Conservation (phyloP, 2,888 invertebrate genomes). For the Amaurobius ferox region DNA sequence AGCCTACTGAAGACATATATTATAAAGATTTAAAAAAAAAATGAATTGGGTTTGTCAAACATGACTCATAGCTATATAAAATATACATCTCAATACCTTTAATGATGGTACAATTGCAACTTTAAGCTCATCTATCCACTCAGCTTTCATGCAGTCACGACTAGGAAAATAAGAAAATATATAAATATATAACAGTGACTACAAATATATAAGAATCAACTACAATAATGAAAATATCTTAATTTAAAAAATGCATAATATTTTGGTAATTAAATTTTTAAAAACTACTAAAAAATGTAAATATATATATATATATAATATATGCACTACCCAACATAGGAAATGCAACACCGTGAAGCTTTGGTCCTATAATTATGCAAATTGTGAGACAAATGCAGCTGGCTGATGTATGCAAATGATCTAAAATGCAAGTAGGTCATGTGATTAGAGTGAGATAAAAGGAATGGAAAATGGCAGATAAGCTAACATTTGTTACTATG, state of each 20-base stretch:
- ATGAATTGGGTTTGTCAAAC: neutral
- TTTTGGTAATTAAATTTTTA: no score
- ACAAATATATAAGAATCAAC: neutral
- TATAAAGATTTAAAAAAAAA: neutral
- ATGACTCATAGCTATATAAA: neutral
- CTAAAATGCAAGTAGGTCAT: no score
- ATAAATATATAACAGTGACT: neutral
- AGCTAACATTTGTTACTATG: no score
- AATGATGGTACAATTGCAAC: slow-evolving; percentile 30
- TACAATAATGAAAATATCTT: neutral
- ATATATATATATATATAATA: no score
- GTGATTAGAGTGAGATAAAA: no score
- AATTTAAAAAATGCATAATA: neutral
- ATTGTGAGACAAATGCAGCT: no score
- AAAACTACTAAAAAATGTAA: no score
- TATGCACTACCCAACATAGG: no score
- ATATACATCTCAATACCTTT: slow-evolving; percentile 34
- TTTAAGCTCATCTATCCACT: slow-evolving; percentile 46
- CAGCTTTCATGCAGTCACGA: slow-evolving; percentile 50
- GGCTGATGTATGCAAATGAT: no score
- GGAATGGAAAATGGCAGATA: no score
- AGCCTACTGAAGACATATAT: neutral
- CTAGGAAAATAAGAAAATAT: slow-evolving; percentile 16
- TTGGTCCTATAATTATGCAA: no score
- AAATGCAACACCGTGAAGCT: no score